A percentile compares a stretch with the other conserved stretches of the same genome.
These are phyloP conservation scores for Urechis unicinctus DNA, from an alignment of 2,888 invertebrate species.

Conservation along the genomic window DNA sequence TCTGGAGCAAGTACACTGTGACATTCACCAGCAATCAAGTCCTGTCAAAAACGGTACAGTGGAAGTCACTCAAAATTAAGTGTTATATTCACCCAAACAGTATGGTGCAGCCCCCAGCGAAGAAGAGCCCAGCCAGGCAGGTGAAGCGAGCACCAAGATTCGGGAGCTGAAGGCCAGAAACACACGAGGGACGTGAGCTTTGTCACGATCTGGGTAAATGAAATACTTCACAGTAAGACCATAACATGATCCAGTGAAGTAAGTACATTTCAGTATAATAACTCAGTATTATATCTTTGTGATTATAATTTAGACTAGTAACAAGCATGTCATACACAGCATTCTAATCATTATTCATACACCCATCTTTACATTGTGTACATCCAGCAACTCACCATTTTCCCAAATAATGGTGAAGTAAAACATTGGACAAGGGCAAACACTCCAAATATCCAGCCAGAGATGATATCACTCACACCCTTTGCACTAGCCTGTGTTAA, in stretches of 20 bases:
- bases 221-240: too few species aligned
- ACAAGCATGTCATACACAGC: not conserved
- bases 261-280: too few species aligned
- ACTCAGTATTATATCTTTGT: too few species aligned
- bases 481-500: slow-evolving; percentile 69
- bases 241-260: too few species aligned
- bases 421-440: slow-evolving; percentile 78
- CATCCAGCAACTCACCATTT: slow-evolving; percentile 61
- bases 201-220: too few species aligned
- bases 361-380: too few species aligned
- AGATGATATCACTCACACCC: slow-evolving; percentile 73
- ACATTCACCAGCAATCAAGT: too few species aligned
- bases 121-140: slow-evolving; percentile 28
- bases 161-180: slow-evolving; percentile 23
- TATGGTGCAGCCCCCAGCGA: slow-evolving; percentile 30
- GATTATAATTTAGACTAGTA: too few species aligned
- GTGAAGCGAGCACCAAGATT: slow-evolving; percentile 28
- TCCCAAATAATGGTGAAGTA: slow-evolving; percentile 75
- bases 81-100: slow-evolving; percentile 53
- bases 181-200: too few species aligned
- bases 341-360: too few species aligned
- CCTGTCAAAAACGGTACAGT: too few species aligned
- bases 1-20: too few species aligned
- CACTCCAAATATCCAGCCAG: slow-evolving; percentile 79
- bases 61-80: not conserved